Evolutionary conservation across 2,888 invertebrate genomes (phyloP).

Genomic region (Drosophila paucipuncta): DNA sequence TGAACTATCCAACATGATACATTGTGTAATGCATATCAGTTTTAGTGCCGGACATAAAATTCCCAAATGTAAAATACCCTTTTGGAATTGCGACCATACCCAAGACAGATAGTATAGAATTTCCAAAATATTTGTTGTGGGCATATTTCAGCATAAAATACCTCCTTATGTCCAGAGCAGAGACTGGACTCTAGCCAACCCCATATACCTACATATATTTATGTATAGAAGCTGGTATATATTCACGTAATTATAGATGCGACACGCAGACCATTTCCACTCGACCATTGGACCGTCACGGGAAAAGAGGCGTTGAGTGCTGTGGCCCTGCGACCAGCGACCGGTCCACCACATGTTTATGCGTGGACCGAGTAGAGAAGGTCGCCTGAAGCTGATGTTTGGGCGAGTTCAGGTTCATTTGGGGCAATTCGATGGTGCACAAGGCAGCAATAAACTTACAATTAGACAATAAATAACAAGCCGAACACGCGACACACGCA

Average conservation of each 20-base stretch:
- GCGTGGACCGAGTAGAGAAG: constrained; percentile 12
- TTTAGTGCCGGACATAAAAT: constrained; percentile 16
- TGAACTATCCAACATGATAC: constrained; percentile 6
- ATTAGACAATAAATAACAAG: constrained; percentile 62
- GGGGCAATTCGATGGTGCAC: constrained; percentile 37
- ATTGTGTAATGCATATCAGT: constrained; percentile 28
- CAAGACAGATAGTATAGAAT: not conserved
- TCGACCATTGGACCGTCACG: constrained; percentile 31
- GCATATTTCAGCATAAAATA: constrained; percentile 56
- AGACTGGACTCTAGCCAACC: constrained; percentile 30
- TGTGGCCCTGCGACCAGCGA: constrained; percentile 9
- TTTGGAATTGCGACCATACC: constrained; percentile 25
- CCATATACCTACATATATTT: not conserved
- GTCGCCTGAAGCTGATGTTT: constrained; percentile 32
- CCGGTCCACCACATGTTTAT: constrained; percentile 56
- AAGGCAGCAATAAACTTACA: constrained; percentile 70
- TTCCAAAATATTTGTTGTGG: constrained; percentile 42
- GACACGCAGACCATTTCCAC: constrained; percentile 64
- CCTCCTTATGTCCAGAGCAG: constrained; percentile 38
- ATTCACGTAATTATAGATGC: constrained; percentile 80
- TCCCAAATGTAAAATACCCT: constrained; percentile 36
- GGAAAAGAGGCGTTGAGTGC: constrained; percentile 16
- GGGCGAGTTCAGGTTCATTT: constrained; percentile 32
- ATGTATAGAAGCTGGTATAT: constrained; percentile 15
- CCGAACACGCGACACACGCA: constrained; percentile 33